Evolutionary conservation across 2,113 vertebrate species (phyloP), one percentile per base, ranked within the genome.

Genomic region (Platysternon megacephalum): DNA sequence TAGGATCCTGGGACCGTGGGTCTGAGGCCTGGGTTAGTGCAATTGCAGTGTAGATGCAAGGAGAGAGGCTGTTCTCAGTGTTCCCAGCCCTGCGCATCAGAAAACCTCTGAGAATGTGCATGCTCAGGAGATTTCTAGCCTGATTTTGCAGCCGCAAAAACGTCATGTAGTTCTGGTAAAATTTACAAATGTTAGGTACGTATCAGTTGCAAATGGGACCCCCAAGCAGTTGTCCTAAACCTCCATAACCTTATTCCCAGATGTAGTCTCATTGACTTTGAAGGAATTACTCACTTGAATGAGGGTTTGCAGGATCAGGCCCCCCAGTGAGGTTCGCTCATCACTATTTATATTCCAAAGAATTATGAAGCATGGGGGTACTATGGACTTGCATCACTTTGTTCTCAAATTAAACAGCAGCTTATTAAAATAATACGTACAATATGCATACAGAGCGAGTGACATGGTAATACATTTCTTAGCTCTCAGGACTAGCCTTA

Each of bases 301-400:
- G 19, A 39, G n/a, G 65, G n/a, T 28, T 52, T 52, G 48, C 48
- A 52, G n/a, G 35, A 52, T 42, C 65, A 32, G 39, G 8, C 46
- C 17, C 42, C 46, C 32, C 56, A 48, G 42, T 44, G 78, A 87
- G 35, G 21, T 79, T 53, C 19, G 16, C 44, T 11, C 3, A 4
- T 14, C 21, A 39, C n/a, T 56, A 19, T 58, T 46, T 78, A 32
- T 26, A 0, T 16, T 68, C 19, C 76, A 28, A 26, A 82, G 39
- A 2, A 58, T 0, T 4, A 56, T 24, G 28, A 78, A 56, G 44
- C 11, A 16, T 6, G 8, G 14, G 32, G 32, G n/a, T 24, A 42
- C 11, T 42, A 14, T 0, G 21, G 53, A 52, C 42, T 28, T 6
- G 10, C 2, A n/a, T 52, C 55, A 4, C 11, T 5, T 26, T 17